Conservation (phyloP, 2,113 vertebrate genomes). For the Sylvilagus bachmani region DNA sequence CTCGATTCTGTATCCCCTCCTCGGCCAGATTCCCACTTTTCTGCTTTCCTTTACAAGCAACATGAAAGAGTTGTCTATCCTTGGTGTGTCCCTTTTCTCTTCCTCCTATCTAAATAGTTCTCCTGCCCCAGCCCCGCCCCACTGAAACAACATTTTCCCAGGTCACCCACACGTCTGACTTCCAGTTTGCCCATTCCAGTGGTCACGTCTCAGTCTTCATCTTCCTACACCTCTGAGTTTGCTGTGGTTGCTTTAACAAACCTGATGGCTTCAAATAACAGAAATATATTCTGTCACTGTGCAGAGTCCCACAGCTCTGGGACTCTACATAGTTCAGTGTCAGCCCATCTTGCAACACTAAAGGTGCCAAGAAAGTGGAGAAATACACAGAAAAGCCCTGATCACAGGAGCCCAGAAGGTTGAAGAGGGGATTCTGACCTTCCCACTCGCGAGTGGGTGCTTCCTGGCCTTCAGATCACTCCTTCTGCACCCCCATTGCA, state of each 20-base stretch:
- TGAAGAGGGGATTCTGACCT: too few relatives aligned
- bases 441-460: too few relatives aligned
- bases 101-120: not conserved
- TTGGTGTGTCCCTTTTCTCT: not conserved
- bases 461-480: too few relatives aligned
- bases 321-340: not conserved
- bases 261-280: not conserved
- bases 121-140: not conserved
- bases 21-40: not conserved
- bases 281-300: not conserved
- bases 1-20: not conserved
- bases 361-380: not conserved
- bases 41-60: not conserved
- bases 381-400: not conserved
- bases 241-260: not conserved
- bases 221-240: not conserved
- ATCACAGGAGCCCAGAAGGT: too few relatives aligned
- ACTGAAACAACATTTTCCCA: not conserved
- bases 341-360: not conserved
- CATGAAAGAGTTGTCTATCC: not conserved
- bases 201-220: not conserved
- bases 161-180: not conserved
- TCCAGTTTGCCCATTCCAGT: not conserved
- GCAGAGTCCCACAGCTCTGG: not conserved
- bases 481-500: too few relatives aligned